Conservation (phyloP, 1,140 invertebrate genomes). For the Lucilia sericata region DNA sequence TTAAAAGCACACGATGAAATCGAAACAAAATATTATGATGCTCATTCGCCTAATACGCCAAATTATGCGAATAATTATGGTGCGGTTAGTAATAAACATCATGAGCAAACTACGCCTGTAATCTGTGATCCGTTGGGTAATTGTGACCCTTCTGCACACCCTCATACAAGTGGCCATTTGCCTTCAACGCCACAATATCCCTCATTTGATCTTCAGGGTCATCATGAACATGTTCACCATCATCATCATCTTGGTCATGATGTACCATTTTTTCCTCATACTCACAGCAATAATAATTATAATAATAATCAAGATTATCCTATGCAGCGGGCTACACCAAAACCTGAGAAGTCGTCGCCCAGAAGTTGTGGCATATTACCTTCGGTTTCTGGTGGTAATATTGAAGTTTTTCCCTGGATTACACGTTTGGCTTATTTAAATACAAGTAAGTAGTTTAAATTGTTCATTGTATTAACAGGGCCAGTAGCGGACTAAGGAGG, state of each 20-base stretch:
- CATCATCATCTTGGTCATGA: neutral
- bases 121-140: neutral
- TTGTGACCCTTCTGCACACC: neutral
- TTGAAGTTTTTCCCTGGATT: conserved; percentile 76
- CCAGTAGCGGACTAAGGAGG: too few relatives aligned
- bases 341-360: neutral
- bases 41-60: neutral
- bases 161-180: neutral
- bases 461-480: too few relatives aligned
- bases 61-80: neutral
- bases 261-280: conserved; percentile 3
- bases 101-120: neutral
- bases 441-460: conserved; percentile 51
- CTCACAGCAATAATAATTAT: neutral
- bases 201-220: neutral
- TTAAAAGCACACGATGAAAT: conserved; percentile 17
- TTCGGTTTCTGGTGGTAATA: neutral
- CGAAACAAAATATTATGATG: neutral
- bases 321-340: neutral
- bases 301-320: neutral
- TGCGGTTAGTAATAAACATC: neutral
- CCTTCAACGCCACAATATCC: neutral
- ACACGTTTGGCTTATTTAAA: conserved; percentile 74
- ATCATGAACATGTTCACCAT: conserved; percentile 10
- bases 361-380: conserved; percentile 15